Evolutionary conservation across 1,140 invertebrate genomes (phyloP), one percentile per base, ranked within the genome.

Genomic region (Ruditapes philippinarum): DNA sequence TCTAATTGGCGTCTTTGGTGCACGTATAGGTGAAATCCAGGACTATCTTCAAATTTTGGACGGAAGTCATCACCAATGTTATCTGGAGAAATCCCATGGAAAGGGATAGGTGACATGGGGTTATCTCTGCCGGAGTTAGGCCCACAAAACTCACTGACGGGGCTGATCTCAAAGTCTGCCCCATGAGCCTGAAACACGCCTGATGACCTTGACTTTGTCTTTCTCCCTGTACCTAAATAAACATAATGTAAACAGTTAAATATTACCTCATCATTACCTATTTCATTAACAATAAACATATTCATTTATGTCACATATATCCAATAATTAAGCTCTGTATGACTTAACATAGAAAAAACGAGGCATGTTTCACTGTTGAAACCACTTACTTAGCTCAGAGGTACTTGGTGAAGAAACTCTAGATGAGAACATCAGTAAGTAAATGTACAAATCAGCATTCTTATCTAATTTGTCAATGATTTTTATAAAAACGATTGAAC

Each of bases 1-100:
- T 31, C 84, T 78, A 33, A 79, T 87, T 1, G 84, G 84, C 22
- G 84, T 88, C 38, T 82, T 81, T 1, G 86, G 49, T 38, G 86
- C 60, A 5, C 79, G 31, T n/a, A 88, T 88, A 19, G 86, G 86
- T 19, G 86, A 88, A 88, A 81, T 40, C 86, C 86, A 0, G 86
- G 86, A 42, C 86, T 88, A 78, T 88, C 79, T 73, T 51, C 78
- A 88, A 82, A 88, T 65, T 88, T 81, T 33, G 86, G 78, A 17
- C 62, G 25, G 31, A 88, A 42, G 12, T 81, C 73, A 0, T 79
- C 84, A 4, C 68, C 84, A 17, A 11, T 11, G n/a, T 22, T 68
- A 1, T 81, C 78, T 38, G 70, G 84, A 4, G 49, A 73, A n/a
- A 88, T 49, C 33, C 62, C 68, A 28, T 25, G 36, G 49, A 74